phyloP scores from a whole-genome alignment of 2,797 vertebrate genomes.

The Fistularia commersonii region DNA sequence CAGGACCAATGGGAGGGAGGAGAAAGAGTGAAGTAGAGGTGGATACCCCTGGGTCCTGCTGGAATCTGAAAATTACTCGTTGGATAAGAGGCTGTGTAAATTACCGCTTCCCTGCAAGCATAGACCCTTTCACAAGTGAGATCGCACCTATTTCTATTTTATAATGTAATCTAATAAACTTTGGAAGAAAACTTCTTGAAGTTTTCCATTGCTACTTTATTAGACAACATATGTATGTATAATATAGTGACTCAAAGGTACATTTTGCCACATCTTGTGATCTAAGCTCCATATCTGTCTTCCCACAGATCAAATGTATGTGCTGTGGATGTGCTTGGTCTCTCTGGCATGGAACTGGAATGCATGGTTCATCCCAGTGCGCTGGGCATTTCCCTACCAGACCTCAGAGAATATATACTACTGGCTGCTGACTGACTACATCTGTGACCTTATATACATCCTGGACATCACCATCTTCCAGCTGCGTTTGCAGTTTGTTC shows the following conservation, averaged over 20 bases:
- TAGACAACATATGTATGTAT: too few relatives aligned
- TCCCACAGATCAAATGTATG: slow-evolving; percentile 84
- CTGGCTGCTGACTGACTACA: slow-evolving; percentile 89
- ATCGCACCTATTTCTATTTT: slow-evolving; percentile 7
- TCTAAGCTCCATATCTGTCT: neutral
- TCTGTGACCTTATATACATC: slow-evolving; percentile 91
- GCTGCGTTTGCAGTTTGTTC: slow-evolving; percentile 89
- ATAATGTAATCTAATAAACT: too few relatives aligned
- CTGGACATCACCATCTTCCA: slow-evolving; percentile 90
- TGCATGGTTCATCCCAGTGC: slow-evolving; percentile 92
- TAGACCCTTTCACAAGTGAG: slow-evolving; percentile 96
- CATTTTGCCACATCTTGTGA: neutral
- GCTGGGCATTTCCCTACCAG: slow-evolving; percentile 95
- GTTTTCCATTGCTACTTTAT: too few relatives aligned
- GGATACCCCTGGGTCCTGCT: slow-evolving; percentile 71
- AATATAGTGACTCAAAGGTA: neutral
- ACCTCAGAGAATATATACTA: slow-evolving; percentile 81
- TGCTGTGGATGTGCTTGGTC: slow-evolving; percentile 95
- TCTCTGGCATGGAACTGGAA: slow-evolving; percentile 98
- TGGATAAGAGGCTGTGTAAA: slow-evolving; percentile 69
- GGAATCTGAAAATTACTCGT: slow-evolving; percentile 74
- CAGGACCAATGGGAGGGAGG: slow-evolving; percentile 31
- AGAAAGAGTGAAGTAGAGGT: slow-evolving; percentile 13
- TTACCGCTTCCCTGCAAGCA: slow-evolving; percentile 86
- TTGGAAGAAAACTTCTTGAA: too few relatives aligned